These are phyloP conservation scores for Pristionchus entomophagus DNA, from an alignment of 2,888 invertebrate genomes.

Conservation along the genomic window DNA sequence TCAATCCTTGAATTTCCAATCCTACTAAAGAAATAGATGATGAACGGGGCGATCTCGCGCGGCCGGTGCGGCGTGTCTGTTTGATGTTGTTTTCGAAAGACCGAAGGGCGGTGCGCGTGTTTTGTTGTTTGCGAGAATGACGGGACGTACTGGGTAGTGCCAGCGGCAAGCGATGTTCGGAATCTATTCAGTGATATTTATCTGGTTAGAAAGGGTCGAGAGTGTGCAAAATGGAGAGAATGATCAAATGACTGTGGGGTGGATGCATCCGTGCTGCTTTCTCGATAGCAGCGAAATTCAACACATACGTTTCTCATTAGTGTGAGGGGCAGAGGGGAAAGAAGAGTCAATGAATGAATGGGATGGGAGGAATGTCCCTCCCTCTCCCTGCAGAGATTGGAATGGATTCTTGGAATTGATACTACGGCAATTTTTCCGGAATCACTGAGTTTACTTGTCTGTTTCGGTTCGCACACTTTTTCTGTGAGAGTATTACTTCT, in stretches of 20 bases:
- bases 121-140: background rate
- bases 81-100: no score
- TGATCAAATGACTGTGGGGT: background rate
- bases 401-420: background rate
- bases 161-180: no score
- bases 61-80: no score
- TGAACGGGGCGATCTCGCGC: no score
- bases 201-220: background rate
- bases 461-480: background rate
- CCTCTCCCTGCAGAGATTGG: background rate
- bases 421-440: no score
- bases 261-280: background rate
- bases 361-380: background rate
- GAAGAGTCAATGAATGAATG: background rate
- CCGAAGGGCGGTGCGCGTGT: background rate
- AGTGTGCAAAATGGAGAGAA: background rate
- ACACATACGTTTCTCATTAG: conserved; percentile 31
- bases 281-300: background rate
- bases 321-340: background rate
- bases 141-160: background rate
- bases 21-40: no score
- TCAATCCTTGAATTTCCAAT: no score
- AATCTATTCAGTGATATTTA: no score
- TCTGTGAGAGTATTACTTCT: background rate
- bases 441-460: no score